These are phyloP conservation scores for Melanocharis versteri DNA, from an alignment of 2,113 vertebrate species.

Conservation along the genomic window DNA sequence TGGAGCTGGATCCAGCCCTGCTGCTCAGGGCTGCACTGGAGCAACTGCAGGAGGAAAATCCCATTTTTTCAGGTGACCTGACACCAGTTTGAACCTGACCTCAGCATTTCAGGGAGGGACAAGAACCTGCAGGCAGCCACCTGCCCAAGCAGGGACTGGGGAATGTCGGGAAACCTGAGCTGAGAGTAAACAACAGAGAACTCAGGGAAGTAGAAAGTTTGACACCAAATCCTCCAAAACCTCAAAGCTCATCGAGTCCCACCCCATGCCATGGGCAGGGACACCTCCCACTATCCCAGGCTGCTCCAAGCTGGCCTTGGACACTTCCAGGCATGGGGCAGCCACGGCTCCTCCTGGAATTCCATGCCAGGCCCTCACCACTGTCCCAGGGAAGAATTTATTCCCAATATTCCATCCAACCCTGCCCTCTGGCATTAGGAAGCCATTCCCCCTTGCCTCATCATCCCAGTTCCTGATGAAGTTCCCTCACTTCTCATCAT, in stretches of 20 bases:
- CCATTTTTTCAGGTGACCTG: neutral
- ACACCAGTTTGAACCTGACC: neutral
- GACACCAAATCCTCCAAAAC: neutral
- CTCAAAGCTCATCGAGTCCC: neutral
- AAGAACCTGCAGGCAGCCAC: neutral
- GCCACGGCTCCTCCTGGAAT: neutral
- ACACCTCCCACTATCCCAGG: neutral
- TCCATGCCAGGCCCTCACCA: neutral
- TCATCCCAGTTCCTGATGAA: neutral
- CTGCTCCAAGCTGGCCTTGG: neutral
- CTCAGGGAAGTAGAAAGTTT: neutral
- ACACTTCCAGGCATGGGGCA: neutral
- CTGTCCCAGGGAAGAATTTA: neutral
- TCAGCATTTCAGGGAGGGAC: neutral
- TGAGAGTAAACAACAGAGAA: neutral
- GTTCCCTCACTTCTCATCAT: neutral
- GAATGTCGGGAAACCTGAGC: neutral
- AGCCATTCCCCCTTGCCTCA: neutral
- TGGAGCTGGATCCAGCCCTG: neutral
- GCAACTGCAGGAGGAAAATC: neutral
- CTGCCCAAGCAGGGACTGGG: neutral
- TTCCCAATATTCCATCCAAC: neutral
- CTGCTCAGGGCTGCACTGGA: accelerated
- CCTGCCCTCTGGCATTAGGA: neutral
- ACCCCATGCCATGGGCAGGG: too few species aligned